Evolutionary conservation across 2,888 invertebrate species (phyloP), one percentile per base, ranked within the genome.

Genomic region (Drosophila quasianomalipes): DNA sequence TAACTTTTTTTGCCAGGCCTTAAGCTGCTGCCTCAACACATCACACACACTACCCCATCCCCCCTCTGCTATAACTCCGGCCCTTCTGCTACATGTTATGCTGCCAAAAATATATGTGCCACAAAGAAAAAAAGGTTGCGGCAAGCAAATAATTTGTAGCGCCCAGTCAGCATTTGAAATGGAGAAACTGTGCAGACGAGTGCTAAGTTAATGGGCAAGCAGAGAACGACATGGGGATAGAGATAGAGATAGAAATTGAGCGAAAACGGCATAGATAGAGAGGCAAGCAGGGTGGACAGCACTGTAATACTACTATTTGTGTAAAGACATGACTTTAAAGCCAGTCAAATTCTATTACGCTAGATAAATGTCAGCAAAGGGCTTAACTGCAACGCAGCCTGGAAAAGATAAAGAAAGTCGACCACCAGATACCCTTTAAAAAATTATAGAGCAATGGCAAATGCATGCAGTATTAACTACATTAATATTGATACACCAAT

Each of bases 1-100:
- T 90, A 89, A 89, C 82, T 83, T 90, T 89, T 89, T 89, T 74
- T 74, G 82, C 66, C 73, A 81, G 69, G 41, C 69, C 73, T 73
- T 69, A 81, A 81, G 63, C 77, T 70, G 63, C 55, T 72, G 66
- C 53, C 74, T 68, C 55, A 22, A 67, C 64, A 49, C 52, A 65
- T 35, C 61, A 37, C 53, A 55, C 58, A 35, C 35, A 59, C 19
- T 31, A 26, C 44, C 26, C 35, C 16, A 33, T 7, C 16, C 31
- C 3, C 4, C 4, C 6, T 6, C 14, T 14, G 28, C 28, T 41
- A 10, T 19, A 51, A 51, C 26, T 51, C 19, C 26, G 28, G 37
- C 28, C 9, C 37, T 30, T 54, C 12, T 28, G 58, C 47, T 26
- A 16, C 47, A 47, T 47, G 47, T 16, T 47, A 33, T 53, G 73